Base-by-base conservation (phyloP, 2,797 vertebrate species). In the Pipistrellus nathusii region DNA sequence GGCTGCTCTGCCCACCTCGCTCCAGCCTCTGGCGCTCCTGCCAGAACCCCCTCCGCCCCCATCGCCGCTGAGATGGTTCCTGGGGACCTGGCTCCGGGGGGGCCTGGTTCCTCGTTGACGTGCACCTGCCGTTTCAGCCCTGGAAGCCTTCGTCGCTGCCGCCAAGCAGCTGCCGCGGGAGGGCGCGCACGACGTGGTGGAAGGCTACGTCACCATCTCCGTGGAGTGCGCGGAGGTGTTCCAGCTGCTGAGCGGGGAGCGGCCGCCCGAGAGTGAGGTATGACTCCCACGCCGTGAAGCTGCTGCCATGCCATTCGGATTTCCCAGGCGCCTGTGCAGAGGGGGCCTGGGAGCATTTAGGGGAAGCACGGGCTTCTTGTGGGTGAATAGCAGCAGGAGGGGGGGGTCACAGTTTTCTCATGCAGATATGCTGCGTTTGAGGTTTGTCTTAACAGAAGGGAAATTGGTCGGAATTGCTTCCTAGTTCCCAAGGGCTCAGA, bases 121-220 rank as follows among this genome's bases (percentile, higher is more conserved):
- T 82, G 51, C 64, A 11, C 5, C 0, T 59, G 23, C 78, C 71
- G 9, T 59, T 96, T 96, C 96, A 99, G 99, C 98, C 51, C 98
- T 99, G 96, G 98, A 99, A 94, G 99, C 96, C 0, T 99, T 99
- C 95, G 93, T 99, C 91, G 95, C 98, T 0, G 90, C 97, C 2
- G 98, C 99, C 3, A 99, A 98, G 97, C 98, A 98, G 71, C 98
- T 99, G 46, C 99, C 99, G 0, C 98, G 96, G 1, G 55, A 98
- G 13, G 97, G 98, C 0, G 15, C 98, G 9, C 99, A 99, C 7
- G 99, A 99, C 95, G 99, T 99, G 1, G 99, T 99, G 51, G 99
- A 99, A 91, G 99, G 99, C 0, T 99, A 99, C 51, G 95, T 99
- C 5, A 99, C 99, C 94, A 99, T 99, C 76, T 99, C 99, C 0